A percentile compares a stretch with the other conserved stretches of the same genome.
These are phyloP conservation scores for Luffia ferchaultella DNA, from an alignment of 2,888 invertebrate genomes.

Conservation along the genomic window DNA sequence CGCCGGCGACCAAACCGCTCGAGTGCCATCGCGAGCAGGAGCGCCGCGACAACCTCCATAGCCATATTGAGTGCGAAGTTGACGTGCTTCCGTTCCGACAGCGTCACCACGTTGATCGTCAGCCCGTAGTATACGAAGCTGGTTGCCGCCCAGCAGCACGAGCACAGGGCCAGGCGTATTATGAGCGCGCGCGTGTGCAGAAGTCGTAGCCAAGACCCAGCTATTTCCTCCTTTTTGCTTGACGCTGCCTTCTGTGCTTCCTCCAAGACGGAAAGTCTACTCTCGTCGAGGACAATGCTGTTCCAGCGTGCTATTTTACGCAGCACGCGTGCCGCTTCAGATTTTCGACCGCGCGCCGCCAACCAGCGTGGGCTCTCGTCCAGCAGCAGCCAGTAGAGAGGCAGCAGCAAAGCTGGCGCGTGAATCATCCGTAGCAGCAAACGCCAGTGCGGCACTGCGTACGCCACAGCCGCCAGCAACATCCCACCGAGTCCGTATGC, in stretches of 20 bases:
- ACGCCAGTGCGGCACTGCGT: constrained; percentile 66
- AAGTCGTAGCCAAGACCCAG: constrained; percentile 11
- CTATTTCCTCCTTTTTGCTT: background rate
- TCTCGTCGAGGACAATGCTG: constrained; percentile 46
- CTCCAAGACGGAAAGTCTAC: constrained; percentile 26
- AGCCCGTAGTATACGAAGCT: constrained; percentile 83
- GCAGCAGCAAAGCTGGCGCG: constrained; percentile 70
- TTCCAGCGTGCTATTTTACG: constrained; percentile 71
- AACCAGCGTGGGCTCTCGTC: constrained; percentile 84
- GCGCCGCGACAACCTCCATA: constrained; percentile 53
- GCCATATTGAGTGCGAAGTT: constrained; percentile 70
- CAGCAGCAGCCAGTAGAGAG: constrained; percentile 72
- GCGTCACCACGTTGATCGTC: constrained; percentile 76
- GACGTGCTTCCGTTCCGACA: constrained; percentile 76
- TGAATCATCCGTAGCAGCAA: constrained; percentile 70
- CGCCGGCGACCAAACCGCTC: constrained; percentile 44
- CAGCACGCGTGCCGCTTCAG: constrained; percentile 65
- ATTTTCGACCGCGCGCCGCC: constrained; percentile 64
- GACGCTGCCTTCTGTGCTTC: constrained; percentile 10
- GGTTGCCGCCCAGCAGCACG: constrained; percentile 75
- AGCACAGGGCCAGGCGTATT: constrained; percentile 31
- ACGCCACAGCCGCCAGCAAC: constrained; percentile 26
- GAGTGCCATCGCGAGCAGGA: constrained; percentile 51
- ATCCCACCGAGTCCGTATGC: constrained; percentile 64
- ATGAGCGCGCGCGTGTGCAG: constrained; percentile 31